phyloP scores from a whole-genome alignment of 2,113 vertebrate genomes.

The Panurus biarmicus region DNA sequence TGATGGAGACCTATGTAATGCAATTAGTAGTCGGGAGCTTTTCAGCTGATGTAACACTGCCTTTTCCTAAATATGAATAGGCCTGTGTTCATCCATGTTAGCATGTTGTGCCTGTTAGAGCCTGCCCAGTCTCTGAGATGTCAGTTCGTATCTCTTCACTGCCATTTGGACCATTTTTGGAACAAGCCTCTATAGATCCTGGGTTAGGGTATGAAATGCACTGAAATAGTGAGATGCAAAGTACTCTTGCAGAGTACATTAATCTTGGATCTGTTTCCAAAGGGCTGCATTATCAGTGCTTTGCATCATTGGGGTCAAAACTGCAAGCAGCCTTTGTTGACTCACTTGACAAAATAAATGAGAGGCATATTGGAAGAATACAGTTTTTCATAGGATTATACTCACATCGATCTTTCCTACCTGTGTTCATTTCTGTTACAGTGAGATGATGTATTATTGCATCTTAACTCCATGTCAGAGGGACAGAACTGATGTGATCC shows the following conservation, averaged over 20 bases:
- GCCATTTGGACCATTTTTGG: neutral
- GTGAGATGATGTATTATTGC: neutral
- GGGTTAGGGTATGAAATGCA: neutral
- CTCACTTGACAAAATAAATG: neutral
- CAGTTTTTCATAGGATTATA: neutral
- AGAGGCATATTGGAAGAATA: neutral
- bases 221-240: neutral
- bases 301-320: neutral
- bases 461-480: neutral
- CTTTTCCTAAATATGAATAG: neutral
- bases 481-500: neutral
- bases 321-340: neutral
- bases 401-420: neutral
- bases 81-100: neutral
- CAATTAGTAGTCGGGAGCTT: neutral
- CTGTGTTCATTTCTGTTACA: neutral
- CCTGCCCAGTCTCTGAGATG: neutral
- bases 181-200: neutral
- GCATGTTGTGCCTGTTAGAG: neutral
- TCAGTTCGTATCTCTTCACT: neutral
- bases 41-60: neutral
- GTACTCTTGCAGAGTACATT: neutral
- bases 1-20: neutral
- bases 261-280: neutral
- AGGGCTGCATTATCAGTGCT: neutral